These are phyloP conservation scores for Tethea ocularis DNA, from an alignment of 2,888 invertebrate genomes.

Conservation along the genomic window DNA sequence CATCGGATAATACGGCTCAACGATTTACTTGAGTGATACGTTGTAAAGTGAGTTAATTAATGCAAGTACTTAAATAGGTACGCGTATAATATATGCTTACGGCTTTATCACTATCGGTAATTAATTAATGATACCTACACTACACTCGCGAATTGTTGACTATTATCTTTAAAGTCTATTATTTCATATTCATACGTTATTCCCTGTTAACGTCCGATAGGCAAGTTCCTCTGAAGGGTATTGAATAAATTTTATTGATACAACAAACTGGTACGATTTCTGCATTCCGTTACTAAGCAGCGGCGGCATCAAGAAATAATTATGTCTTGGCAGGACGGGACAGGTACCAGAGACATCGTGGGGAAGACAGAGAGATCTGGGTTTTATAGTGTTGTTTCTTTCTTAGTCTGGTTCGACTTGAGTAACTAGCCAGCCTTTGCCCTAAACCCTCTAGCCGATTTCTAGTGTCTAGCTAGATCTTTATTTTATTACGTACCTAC, in stretches of 20 bases:
- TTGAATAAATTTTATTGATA: neutral
- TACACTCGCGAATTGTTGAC: neutral
- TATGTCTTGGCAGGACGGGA: too few relatives aligned
- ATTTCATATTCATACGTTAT: neutral
- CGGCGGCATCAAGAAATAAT: neutral
- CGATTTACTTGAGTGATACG: constrained; percentile 21
- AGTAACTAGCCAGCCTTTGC: too few relatives aligned
- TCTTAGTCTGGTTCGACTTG: too few relatives aligned
- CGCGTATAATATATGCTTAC: constrained; percentile 14
- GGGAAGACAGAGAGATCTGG: neutral
- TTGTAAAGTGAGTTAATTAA: constrained; percentile 11
- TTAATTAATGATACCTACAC: constrained; percentile 23
- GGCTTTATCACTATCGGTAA: constrained; percentile 30
- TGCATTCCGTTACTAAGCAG: neutral
- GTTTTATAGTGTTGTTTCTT: neutral
- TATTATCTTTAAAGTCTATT: neutral
- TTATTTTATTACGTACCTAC: too few relatives aligned
- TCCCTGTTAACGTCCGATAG: neutral
- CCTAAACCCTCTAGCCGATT: too few relatives aligned
- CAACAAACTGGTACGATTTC: neutral
- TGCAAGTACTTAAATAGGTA: constrained; percentile 11
- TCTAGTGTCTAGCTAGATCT: too few relatives aligned
- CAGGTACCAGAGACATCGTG: neutral
- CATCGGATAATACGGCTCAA: neutral
- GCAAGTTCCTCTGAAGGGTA: neutral